Conservation (phyloP, 2,888 invertebrate genomes). For the Limnephilus lunatus region DNA sequence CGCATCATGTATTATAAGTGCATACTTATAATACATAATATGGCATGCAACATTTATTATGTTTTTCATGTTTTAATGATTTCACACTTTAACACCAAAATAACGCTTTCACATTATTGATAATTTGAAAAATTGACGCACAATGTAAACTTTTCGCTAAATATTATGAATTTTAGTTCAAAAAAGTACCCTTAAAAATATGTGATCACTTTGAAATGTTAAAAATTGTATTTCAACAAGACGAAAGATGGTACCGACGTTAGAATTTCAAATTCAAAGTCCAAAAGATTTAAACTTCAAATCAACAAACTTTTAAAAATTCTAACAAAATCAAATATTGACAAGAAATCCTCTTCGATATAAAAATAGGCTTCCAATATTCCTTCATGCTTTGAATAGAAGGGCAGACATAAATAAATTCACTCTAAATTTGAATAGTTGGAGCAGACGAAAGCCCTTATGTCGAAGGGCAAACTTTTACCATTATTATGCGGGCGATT, state of each 20-base stretch:
- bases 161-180: no score
- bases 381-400: constrained; percentile 6
- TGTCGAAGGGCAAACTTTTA: constrained; percentile 2
- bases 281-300: no score
- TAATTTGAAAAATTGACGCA: no score
- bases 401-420: constrained; percentile 31
- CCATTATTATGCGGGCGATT: constrained; percentile 48
- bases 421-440: constrained; percentile 35
- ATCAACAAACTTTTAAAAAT: background rate
- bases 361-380: background rate
- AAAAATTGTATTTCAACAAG: background rate
- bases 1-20: no score
- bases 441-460: background rate
- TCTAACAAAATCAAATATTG: background rate
- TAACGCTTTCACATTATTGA: no score
- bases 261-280: no score
- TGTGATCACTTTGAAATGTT: background rate
- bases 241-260: background rate
- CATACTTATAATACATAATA: no score
- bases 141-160: no score
- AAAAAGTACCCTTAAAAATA: no score
- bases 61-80: no score
- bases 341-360: background rate
- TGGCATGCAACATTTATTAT: no score
- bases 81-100: no score